Evolutionary conservation across 2,113 vertebrate genomes (phyloP).

Genomic region (Baryphthengus martii): DNA sequence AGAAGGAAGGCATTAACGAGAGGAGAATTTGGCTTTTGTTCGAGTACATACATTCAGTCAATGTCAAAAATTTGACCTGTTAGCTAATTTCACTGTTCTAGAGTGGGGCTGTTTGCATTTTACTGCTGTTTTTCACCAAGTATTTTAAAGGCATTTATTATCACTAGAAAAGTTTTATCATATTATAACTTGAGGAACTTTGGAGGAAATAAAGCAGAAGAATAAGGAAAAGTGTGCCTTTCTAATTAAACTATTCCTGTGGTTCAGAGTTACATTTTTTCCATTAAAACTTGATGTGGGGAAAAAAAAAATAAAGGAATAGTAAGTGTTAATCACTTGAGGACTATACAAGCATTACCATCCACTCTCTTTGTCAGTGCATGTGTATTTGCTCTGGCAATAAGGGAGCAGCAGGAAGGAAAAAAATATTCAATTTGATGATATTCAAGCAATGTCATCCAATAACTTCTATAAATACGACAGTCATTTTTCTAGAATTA

Average conservation of each 20-base stretch:
- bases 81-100: not conserved
- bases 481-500: not conserved
- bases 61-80: not conserved
- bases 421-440: not conserved
- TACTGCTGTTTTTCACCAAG: not conserved
- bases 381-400: not conserved
- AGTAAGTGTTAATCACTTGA: not conserved
- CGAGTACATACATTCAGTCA: not conserved
- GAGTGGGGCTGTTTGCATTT: not conserved
- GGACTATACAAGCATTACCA: not conserved
- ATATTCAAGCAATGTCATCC: not conserved
- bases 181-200: not conserved
- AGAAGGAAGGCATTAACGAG: not conserved
- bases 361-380: not conserved
- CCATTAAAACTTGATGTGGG: not conserved
- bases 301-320: not conserved
- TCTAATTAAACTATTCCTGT: not conserved
- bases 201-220: not conserved
- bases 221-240: not conserved
- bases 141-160: not conserved
- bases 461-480: not conserved
- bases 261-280: not conserved
- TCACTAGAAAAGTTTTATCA: not conserved
- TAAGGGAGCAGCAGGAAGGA: not conserved
- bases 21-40: not conserved